Evolutionary conservation across 2,113 vertebrate genomes (phyloP).

Genomic region (Malaclemys terrapin): DNA sequence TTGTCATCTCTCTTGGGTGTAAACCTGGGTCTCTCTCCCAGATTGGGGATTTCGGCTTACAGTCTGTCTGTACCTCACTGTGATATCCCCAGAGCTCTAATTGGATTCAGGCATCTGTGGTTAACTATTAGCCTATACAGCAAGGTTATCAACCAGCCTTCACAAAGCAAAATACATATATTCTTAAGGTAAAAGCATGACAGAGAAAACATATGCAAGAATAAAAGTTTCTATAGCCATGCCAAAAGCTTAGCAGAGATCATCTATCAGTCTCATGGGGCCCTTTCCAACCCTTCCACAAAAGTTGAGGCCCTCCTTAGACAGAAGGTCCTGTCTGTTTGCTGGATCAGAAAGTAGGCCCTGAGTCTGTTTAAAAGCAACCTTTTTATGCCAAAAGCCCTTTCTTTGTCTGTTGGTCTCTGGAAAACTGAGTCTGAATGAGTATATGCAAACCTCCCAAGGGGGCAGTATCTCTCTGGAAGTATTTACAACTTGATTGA

Average conservation of each 20-base stretch:
- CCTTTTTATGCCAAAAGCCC: background rate
- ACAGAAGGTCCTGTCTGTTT: background rate
- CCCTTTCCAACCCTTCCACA: background rate
- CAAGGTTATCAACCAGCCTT: background rate
- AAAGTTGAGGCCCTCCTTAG: background rate
- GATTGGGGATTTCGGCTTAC: background rate
- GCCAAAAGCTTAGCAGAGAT: background rate
- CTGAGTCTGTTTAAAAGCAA: background rate
- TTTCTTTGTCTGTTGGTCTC: background rate
- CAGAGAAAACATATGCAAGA: background rate
- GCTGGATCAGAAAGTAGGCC: background rate
- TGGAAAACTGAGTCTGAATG: background rate
- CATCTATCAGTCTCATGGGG: background rate
- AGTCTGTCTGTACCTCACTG: background rate
- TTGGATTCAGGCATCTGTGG: background rate
- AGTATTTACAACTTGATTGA: background rate
- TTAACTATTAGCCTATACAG: background rate
- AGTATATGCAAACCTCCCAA: background rate
- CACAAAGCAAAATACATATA: background rate
- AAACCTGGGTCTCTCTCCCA: background rate
- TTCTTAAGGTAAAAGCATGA: background rate
- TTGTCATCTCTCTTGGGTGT: background rate
- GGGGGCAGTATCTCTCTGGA: background rate
- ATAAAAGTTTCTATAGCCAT: background rate
- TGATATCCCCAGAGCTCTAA: background rate